Base-by-base conservation (phyloP, 2,797 vertebrate genomes). In the Poeciliopsis turneri region DNA sequence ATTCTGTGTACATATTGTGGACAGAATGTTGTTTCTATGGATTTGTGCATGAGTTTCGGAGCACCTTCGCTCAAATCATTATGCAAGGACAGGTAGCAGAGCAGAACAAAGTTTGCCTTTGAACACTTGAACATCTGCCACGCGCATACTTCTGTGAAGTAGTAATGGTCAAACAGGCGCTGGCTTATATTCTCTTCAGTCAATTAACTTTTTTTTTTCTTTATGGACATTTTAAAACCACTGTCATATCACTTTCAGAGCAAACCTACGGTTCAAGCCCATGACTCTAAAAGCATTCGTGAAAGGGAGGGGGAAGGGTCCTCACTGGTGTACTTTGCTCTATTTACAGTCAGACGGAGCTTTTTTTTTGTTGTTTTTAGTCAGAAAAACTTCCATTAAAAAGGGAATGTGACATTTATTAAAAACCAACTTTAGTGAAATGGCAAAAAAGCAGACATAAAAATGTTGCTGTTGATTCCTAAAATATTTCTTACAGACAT, bases 111-210 rank as follows among this genome's bases (percentile, higher is more conserved):
- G 82, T 87, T 92, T 90, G 89, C 90, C 91, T 90, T 92, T 77
- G 53, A 91, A 82, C 88, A 91, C 87, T 79, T 8, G 64, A 71
- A 78, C 25, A 80, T 91, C 87, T 89, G 87, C 90, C 81, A 25
- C n/a, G 70, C 76, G 71, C 82, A 84, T 73, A 68, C 88, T 90
- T 90, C 85, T 86, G 89, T 92, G 88, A 90, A 90, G 92, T 88
- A 82, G 77, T 76, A 25, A 76, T 36, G 36, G 77, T 90, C 82
- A 74, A 89, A 87, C 74, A 70, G 47, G 82, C 86, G 83, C 82
- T 70, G 53, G 76, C 68, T 76, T 66, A 77, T 47, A 68, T 73
- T 83, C 49, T 80, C 25, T 47, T 75, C 8, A 45, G 74, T 72
- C 68, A 30, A 41, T 64, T 10, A 69, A 30, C 73, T 49, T 39